A percentile compares a stretch with the other conserved stretches of the same genome.
phyloP scores from a whole-genome alignment of 37 sponge, comb jelly and placozoan species.

The Eunapius fragilis region DNA sequence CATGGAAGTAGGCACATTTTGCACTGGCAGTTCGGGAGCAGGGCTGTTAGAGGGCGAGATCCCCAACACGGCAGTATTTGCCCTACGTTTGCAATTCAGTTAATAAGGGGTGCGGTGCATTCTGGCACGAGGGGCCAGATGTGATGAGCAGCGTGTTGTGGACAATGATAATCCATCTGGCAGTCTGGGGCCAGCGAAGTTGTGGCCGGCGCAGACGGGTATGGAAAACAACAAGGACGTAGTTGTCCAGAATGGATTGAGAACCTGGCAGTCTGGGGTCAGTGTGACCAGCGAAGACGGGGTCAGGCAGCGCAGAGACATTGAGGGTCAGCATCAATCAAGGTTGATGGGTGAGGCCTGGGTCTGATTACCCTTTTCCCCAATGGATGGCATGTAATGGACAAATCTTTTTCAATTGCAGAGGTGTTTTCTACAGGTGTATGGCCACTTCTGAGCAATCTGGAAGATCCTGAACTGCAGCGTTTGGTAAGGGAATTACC shows the following conservation, averaged over 20 bases:
- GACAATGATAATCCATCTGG: background rate
- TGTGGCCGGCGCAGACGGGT: background rate
- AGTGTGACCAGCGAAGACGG: background rate
- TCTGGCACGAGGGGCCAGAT: background rate
- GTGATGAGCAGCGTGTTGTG: background rate
- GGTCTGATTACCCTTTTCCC: background rate
- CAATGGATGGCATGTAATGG: background rate
- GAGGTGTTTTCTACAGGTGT: constrained; percentile 13
- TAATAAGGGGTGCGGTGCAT: background rate
- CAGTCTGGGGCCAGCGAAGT: background rate
- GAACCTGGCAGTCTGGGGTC: background rate
- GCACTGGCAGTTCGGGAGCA: constrained; percentile 11
- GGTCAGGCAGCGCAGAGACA: background rate
- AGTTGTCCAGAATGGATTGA: background rate
- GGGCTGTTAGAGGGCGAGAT: constrained; percentile 3
- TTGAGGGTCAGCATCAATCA: background rate
- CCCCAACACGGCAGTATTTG: constrained; percentile 16
- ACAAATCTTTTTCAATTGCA: constrained; percentile 2
- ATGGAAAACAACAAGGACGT: background rate
- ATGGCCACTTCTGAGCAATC: background rate
- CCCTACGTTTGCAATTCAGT: constrained; percentile 1
- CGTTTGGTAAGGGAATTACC: constrained; percentile 18
- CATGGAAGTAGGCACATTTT: background rate
- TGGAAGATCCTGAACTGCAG: constrained; percentile 46
- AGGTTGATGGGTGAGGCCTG: background rate